Evolutionary conservation across 1,140 invertebrate species (phyloP), one percentile per base, ranked within the genome.

Genomic region (Drosophila gunungcola): DNA sequence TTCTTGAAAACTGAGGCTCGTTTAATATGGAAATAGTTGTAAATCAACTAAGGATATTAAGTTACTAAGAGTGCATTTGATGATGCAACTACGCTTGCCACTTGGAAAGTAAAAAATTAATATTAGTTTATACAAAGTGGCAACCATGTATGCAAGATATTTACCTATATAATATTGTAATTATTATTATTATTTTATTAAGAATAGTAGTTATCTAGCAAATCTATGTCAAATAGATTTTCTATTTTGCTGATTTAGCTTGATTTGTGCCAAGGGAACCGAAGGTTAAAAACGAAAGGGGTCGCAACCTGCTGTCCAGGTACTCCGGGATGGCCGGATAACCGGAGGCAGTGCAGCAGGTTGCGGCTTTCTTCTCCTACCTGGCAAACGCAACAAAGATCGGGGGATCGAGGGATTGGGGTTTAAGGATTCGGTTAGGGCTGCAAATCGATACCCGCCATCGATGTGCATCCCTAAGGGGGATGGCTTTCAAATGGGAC

Each of bases 181-280:
- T 21, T 21, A 41, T n/a, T 4, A n/a, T 13, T n/a, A 13, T 41
- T n/a, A 41, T 41, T 38, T 3, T 10, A 2, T 6, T 11, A 11
- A 3, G 3, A 5, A 25, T 45, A 25, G 3, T 11, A 25, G 46
- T 9, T n/a, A 1, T 29, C 6, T 29, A 48, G n/a, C 16, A n/a
- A 12, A 21, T 29, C 21, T 57, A 60, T 55, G 49, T 51, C 57
- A 55, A 29, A 60, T 13, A 13, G 34, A 13, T 42, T 51, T 64
- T 51, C 29, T 65, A 45, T 65, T 65, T 68, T 68, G 60, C 45
- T 45, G 60, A 67, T 67, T 63, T 67, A 13, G 13, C 27, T 13
- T 39, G 13, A 34, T 13, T 39, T 13, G 43, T 63, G 64, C 38
- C 60, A 68, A 65, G 60, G 29, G 27, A 12, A 41, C 32, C 49